Conservation (phyloP, 2,888 invertebrate genomes). For the Caenorhabditis zanzibari region DNA sequence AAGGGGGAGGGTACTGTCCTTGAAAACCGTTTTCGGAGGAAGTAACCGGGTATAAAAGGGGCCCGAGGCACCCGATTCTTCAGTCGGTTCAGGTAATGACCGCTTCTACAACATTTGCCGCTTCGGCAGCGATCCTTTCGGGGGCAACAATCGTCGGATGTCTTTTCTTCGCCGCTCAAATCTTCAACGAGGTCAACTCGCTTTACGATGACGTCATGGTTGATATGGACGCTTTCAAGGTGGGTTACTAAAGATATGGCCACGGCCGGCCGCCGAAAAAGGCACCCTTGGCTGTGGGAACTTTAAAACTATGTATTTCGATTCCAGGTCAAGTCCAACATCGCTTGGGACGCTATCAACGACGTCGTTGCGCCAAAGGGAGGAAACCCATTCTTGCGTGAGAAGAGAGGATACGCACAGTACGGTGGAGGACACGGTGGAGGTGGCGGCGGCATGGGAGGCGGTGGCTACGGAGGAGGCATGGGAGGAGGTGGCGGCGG, state of each 20-base stretch:
- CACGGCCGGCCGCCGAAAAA: no score
- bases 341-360: slow-evolving; percentile 59
- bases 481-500: slow-evolving; percentile 42
- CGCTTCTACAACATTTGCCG: slow-evolving; percentile 58
- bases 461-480: slow-evolving; percentile 31
- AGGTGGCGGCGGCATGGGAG: slow-evolving; percentile 35
- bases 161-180: slow-evolving; percentile 52
- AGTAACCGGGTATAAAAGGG: background rate
- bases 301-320: background rate
- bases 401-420: slow-evolving; percentile 58
- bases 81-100: slow-evolving; percentile 53
- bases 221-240: slow-evolving; percentile 67
- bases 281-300: no score
- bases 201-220: slow-evolving; percentile 63
- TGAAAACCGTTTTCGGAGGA: slow-evolving; percentile 11
- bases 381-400: slow-evolving; percentile 51
- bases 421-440: slow-evolving; percentile 52
- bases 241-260: no score
- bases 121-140: slow-evolving; percentile 53
- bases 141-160: slow-evolving; percentile 58
- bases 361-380: slow-evolving; percentile 53
- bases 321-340: slow-evolving; percentile 61
- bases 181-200: slow-evolving; percentile 70
- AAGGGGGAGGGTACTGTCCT: slow-evolving; percentile 22
- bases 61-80: background rate